Percentiles rank a stretch among this genome's conserved stretches.
Conservation (phyloP, 2,888 invertebrate species). For the Agonopterix heracliana region DNA sequence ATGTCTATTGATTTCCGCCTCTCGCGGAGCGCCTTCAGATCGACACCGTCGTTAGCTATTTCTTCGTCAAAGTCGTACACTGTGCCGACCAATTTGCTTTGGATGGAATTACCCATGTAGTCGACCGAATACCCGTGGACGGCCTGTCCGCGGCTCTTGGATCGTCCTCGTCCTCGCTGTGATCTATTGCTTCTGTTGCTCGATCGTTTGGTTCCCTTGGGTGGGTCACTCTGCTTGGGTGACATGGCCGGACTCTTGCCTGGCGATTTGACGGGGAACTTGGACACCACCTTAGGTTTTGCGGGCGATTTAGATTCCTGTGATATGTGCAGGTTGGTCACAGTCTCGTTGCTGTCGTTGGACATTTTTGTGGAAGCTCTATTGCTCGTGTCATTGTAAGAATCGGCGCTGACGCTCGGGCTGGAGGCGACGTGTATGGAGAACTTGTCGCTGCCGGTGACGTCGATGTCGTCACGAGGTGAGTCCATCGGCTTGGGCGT, state of each 20-base stretch:
- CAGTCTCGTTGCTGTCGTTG: slow-evolving; percentile 47
- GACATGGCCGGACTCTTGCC: slow-evolving; percentile 83
- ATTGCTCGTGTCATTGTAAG: slow-evolving; percentile 45
- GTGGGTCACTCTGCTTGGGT: slow-evolving; percentile 76
- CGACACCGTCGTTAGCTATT: slow-evolving; percentile 83
- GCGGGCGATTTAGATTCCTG: slow-evolving; percentile 52
- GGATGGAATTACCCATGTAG: slow-evolving; percentile 80
- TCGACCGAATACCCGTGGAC: slow-evolving; percentile 52
- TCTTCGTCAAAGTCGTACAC: slow-evolving; percentile 94
- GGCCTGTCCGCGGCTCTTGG: slow-evolving; percentile 57
- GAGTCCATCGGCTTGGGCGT: slow-evolving; percentile 68
- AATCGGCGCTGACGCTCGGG: slow-evolving; percentile 55
- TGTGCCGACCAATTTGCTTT: slow-evolving; percentile 88
- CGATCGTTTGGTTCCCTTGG: slow-evolving; percentile 51
- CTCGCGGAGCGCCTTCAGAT: slow-evolving; percentile 87
- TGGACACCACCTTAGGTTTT: slow-evolving; percentile 73
- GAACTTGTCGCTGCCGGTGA: slow-evolving; percentile 52
- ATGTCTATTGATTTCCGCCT: slow-evolving; percentile 84
- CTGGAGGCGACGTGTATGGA: slow-evolving; percentile 53
- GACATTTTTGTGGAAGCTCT: slow-evolving; percentile 51
- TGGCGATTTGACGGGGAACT: slow-evolving; percentile 81
- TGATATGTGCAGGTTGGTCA: slow-evolving; percentile 24
- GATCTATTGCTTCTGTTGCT: slow-evolving; percentile 60
- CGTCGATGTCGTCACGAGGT: slow-evolving; percentile 59
- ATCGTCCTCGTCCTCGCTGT: slow-evolving; percentile 67